Evolutionary conservation across 64 coral and sea anemone genomes (phyloP), one percentile per base, ranked within the genome.

Genomic region (Platygyra sinensis): DNA sequence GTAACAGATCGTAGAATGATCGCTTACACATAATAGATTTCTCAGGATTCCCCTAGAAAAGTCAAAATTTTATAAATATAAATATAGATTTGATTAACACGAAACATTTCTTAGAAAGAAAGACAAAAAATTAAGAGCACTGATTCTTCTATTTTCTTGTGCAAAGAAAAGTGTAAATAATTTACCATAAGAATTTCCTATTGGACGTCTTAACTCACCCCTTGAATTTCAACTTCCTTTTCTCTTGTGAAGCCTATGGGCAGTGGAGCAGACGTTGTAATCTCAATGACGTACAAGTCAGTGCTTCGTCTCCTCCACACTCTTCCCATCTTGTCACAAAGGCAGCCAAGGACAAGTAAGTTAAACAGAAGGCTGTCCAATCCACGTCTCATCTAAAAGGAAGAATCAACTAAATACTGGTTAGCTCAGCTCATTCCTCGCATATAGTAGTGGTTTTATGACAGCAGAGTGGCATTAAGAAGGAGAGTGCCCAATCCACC

Each of bases 271-370:
- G 39, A 15, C 28, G 83, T 94, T 0, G 96, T 89, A 55, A 94
- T 92, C 69, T 98, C 96, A 71, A 98, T 89, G 36, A 98, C 18
- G 72, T 94, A 98, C 67, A 98, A 74, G 73, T 98, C 96, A 27
- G 96, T 82, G 20, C 31, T 46, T 72, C 88, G 67, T 87, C 87
- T 94, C 59, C 92, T 94, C 96, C 96, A 98, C 18, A 94, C 79
- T 88, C 80, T 80, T 12, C 92, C 96, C 83, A 86, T 76, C 28
- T 60, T 89, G 73, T 98, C 96, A 46, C 74, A 86, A n/a, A 98
- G 30, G 11, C 27, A 79, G 46, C 92, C 88, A 42, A 98, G 89
- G 4, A 98, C 84, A 18, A 94, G 75, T 27, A 98, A 73, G 52
- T 98, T 91, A 71, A 98, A 98, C 10, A 98, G 69, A 15, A 98